Conservation (phyloP, 2,797 vertebrate genomes). For the Tarsius wallacei region DNA sequence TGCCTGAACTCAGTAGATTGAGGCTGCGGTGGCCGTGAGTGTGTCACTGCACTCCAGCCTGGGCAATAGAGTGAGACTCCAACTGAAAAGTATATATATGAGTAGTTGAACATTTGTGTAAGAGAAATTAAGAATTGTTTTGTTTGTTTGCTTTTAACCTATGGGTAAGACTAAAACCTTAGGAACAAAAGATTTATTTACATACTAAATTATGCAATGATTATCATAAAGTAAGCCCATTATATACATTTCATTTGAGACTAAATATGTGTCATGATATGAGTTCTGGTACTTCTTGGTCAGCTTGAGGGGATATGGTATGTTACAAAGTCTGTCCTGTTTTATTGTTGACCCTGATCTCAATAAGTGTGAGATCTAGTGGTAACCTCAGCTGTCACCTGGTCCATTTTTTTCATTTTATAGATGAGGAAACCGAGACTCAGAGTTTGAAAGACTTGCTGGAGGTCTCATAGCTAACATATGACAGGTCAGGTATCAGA, state of each 20-base stretch:
- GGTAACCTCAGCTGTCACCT: neutral
- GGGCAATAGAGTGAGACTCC: too few relatives aligned
- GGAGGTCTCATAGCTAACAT: neutral
- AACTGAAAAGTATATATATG: too few relatives aligned
- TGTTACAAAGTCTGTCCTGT: neutral
- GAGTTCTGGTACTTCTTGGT: neutral
- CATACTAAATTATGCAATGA: slow-evolving; percentile 9
- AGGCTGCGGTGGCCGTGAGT: too few relatives aligned
- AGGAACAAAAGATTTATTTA: neutral
- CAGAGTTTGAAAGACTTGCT: neutral
- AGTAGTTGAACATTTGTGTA: neutral
- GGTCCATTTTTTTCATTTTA: neutral
- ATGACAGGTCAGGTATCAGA: neutral
- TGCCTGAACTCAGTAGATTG: too few relatives aligned
- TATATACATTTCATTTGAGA: neutral
- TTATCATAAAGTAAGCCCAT: slow-evolving; percentile 29
- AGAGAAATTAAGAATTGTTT: neutral
- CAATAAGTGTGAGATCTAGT: neutral
- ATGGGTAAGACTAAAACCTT: neutral
- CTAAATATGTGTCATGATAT: neutral
- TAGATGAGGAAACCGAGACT: neutral
- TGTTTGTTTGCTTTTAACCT: neutral
- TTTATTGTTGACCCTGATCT: neutral
- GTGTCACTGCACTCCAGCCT: too few relatives aligned
- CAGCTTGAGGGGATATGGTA: neutral